Conservation (phyloP, 2,888 invertebrate species). For the Microchrysa polita region DNA sequence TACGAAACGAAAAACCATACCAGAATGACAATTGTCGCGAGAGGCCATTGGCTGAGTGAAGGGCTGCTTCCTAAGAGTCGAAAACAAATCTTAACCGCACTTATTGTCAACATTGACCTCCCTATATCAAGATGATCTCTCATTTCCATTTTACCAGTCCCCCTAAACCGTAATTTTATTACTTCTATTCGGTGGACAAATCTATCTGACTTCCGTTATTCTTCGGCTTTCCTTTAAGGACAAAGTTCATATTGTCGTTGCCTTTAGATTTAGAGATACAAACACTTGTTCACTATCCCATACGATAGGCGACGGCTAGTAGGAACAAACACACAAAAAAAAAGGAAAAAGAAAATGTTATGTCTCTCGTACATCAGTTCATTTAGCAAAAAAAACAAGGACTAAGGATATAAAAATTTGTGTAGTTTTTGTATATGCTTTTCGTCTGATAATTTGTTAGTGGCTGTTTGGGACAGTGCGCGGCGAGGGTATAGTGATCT, state of each 20-base stretch:
- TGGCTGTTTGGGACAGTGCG: not conserved
- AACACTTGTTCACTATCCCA: not conserved
- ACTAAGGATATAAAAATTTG: not conserved
- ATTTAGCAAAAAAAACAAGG: not conserved
- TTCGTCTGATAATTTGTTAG: not conserved
- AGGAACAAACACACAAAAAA: too few relatives aligned
- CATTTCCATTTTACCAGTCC: not conserved
- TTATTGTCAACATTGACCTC: not conserved
- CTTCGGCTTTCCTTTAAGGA: not conserved
- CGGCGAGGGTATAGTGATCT: not conserved
- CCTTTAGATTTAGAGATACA: not conserved
- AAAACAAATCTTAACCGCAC: not conserved
- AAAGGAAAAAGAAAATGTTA: not conserved
- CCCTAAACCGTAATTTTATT: not conserved
- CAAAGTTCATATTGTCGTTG: not conserved
- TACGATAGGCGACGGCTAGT: not conserved
- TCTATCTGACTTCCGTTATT: conserved; percentile 1
- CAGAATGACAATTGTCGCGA: not conserved
- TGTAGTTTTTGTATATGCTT: not conserved
- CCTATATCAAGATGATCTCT: not conserved
- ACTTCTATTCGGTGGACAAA: not conserved
- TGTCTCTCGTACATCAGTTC: not conserved
- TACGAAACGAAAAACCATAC: not conserved
- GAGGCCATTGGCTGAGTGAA: too few relatives aligned
- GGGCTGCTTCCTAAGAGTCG: not conserved